A percentile compares a stretch with the other conserved stretches of the same genome.
Conservation (phyloP, 2,888 invertebrate species). For the Eugnorisma glareosa region DNA sequence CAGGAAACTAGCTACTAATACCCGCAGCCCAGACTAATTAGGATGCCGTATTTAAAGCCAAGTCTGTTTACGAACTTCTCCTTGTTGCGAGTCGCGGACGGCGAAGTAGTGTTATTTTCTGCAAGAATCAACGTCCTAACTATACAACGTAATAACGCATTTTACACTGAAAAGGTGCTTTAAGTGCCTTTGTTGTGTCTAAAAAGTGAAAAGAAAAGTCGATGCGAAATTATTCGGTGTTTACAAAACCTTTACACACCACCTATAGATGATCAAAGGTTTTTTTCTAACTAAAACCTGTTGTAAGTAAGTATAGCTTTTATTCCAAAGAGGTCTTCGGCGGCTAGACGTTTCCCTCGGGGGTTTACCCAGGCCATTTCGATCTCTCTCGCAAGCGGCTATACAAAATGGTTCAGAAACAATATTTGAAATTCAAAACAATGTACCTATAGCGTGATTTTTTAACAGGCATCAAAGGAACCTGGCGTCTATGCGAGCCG, state of each 20-base stretch:
- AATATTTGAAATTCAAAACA: slow-evolving; percentile 36
- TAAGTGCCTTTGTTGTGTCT: neutral
- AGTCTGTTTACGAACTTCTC: slow-evolving; percentile 45
- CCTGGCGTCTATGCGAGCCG: neutral
- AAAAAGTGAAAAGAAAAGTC: neutral
- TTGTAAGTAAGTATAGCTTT: slow-evolving; percentile 33
- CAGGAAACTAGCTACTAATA: slow-evolving; percentile 64
- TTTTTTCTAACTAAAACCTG: slow-evolving; percentile 4
- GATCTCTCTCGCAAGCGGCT: slow-evolving; percentile 37
- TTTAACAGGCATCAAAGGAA: neutral
- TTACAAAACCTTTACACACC: neutral
- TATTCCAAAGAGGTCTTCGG: slow-evolving; percentile 26
- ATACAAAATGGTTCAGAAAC: slow-evolving; percentile 13
- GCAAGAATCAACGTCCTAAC: neutral
- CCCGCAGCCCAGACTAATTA: slow-evolving; percentile 57
- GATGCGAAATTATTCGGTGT: neutral
- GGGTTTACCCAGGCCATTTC: slow-evolving; percentile 41
- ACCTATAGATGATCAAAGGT: neutral
- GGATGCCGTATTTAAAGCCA: slow-evolving; percentile 59
- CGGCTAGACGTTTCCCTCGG: slow-evolving; percentile 31
- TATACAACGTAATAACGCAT: neutral
- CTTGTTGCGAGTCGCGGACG: slow-evolving; percentile 8
- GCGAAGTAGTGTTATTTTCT: slow-evolving; percentile 8
- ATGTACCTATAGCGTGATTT: neutral
- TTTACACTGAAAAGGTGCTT: neutral